phyloP scores from a whole-genome alignment of 2,888 invertebrate genomes.

The Lissonota sp. region DNA sequence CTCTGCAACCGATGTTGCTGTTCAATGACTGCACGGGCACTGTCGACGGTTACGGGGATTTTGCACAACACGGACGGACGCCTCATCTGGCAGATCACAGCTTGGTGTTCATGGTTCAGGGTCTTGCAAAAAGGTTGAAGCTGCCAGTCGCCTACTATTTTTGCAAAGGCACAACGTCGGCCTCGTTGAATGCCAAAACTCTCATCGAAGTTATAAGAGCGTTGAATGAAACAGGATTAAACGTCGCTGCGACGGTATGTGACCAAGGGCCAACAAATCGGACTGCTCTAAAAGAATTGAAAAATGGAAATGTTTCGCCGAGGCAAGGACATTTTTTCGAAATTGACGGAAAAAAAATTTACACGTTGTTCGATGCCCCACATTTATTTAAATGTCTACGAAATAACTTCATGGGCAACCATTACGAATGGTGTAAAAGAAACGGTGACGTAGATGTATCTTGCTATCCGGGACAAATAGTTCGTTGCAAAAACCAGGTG shows the following conservation, averaged over 20 bases:
- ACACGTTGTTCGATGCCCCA: conserved; percentile 21
- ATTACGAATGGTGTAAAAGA: conserved; percentile 9
- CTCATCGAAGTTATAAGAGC: conserved; percentile 22
- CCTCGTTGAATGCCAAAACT: background rate
- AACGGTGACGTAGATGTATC: background rate
- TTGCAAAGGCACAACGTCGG: conserved; percentile 24
- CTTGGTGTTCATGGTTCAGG: conserved; percentile 32
- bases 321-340: conserved; percentile 10
- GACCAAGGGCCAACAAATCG: conserved; percentile 43
- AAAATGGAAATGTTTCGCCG: background rate
- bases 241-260: conserved; percentile 31
- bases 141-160: conserved; percentile 38
- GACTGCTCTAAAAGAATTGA: background rate
- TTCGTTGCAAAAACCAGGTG: background rate
- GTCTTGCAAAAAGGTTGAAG: conserved; percentile 11
- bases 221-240: conserved; percentile 19
- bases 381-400: conserved; percentile 37
- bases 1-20: conserved; percentile 58
- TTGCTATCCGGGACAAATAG: background rate
- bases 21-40: conserved; percentile 55
- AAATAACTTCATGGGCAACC: conserved; percentile 47
- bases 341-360: conserved; percentile 20
- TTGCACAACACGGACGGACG: conserved; percentile 39
- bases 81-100: conserved; percentile 29
- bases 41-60: conserved; percentile 68